Conservation (phyloP, 2,113 vertebrate genomes). For the Phylloscopus trochiloides region DNA sequence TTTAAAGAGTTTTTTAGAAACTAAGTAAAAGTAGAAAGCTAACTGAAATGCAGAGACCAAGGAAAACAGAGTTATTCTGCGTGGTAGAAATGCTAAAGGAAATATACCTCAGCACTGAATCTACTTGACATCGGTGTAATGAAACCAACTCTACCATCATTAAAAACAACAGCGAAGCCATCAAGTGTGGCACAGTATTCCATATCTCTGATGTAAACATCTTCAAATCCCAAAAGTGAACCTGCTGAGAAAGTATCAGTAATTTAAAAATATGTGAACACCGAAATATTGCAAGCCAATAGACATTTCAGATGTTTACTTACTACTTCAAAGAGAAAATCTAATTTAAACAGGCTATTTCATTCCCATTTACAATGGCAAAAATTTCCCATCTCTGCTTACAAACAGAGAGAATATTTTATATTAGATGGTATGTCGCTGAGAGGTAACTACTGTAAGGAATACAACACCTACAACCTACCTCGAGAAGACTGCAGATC, state of each 20-base stretch:
- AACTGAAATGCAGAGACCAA: not conserved
- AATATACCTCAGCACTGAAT: conserved; percentile 87
- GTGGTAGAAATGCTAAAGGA: not conserved
- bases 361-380: not conserved
- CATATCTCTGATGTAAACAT: conserved; percentile 87
- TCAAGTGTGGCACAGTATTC: conserved; percentile 93
- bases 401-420: not conserved
- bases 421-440: not conserved
- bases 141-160: conserved; percentile 94
- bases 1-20: not conserved
- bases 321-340: not conserved
- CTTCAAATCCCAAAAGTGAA: conserved; percentile 89
- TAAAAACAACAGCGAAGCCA: conserved; percentile 94
- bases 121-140: conserved; percentile 90
- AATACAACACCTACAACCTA: conserved; percentile 26
- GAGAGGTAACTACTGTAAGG: not conserved
- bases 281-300: not conserved
- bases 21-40: not conserved
- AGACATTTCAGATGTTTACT: not conserved
- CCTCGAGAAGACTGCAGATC: conserved; percentile 95
- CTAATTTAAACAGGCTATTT: not conserved
- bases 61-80: not conserved
- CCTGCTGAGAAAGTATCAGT: conserved; percentile 72
- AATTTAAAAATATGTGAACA: not conserved
- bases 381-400: not conserved